A percentile compares a stretch with the other conserved stretches of the same genome.
Evolutionary conservation across 23 tunicate species (phyloP).

Genomic region (Aplidium turbinatum): DNA sequence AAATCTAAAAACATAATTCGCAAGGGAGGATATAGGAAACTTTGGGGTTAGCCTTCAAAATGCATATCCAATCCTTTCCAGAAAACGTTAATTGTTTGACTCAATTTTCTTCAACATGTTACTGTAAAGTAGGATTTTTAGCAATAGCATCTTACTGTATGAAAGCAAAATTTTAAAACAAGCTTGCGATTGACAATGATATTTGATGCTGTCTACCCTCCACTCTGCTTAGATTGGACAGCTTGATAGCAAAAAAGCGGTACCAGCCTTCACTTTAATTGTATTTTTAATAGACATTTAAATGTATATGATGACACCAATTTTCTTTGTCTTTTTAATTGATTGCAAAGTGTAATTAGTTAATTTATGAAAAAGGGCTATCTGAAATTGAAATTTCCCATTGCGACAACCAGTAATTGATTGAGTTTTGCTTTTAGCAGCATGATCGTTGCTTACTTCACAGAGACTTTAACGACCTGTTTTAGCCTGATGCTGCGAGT

Average conservation of each 20-base stretch:
- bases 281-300: not conserved
- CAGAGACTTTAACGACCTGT: no score
- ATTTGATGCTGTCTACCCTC: not conserved
- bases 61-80: conserved; percentile 28
- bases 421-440: no score
- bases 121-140: conserved; percentile 47
- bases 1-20: conserved; percentile 24
- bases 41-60: conserved; percentile 32
- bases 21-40: conserved; percentile 30
- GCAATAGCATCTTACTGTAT: conserved; percentile 23
- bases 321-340: not conserved
- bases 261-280: not conserved
- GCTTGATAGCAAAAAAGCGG: not conserved
- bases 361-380: not conserved
- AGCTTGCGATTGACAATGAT: not conserved
- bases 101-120: conserved; percentile 26
- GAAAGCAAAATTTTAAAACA: not conserved
- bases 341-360: not conserved
- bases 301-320: not conserved
- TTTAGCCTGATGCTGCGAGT: no score
- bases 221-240: not conserved
- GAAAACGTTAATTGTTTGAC: conserved; percentile 27
- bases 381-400: no score
- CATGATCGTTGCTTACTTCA: no score
- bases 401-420: no score